Conservation (phyloP, 2,113 vertebrate genomes). For the Gallinago jamesoni region DNA sequence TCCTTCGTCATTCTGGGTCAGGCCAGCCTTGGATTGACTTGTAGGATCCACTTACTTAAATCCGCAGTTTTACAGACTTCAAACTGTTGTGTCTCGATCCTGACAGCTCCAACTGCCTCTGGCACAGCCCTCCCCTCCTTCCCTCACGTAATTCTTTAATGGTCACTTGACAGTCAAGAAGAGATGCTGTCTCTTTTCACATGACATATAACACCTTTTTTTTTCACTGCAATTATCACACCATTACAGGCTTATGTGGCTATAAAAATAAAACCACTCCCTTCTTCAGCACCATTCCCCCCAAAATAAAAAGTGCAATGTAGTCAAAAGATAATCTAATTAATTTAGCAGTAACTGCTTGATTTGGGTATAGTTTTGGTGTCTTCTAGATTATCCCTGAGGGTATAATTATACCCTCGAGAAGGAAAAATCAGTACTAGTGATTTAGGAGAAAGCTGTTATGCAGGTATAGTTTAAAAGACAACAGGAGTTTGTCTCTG, state of each 20-base stretch:
- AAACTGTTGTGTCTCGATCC: not conserved
- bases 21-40: not conserved
- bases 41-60: not conserved
- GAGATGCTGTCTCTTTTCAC: not conserved
- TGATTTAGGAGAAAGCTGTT: not conserved
- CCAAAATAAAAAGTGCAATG: not conserved
- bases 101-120: not conserved
- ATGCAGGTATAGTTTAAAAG: no score
- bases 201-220: not conserved
- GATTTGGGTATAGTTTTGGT: not conserved
- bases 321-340: not conserved
- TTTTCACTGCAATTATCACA: not conserved
- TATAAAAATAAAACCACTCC: not conserved
- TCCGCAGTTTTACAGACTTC: not conserved
- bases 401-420: conserved; percentile 5
- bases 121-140: not conserved
- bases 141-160: not conserved
- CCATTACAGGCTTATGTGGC: not conserved
- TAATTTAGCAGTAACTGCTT: not conserved
- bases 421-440: not conserved
- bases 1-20: not conserved
- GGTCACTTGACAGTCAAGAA: not conserved
- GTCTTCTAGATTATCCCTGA: not conserved
- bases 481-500: not conserved
- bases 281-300: not conserved